These are phyloP conservation scores for Araneus ventricosus DNA, from an alignment of 1,140 invertebrate genomes.

Conservation along the genomic window DNA sequence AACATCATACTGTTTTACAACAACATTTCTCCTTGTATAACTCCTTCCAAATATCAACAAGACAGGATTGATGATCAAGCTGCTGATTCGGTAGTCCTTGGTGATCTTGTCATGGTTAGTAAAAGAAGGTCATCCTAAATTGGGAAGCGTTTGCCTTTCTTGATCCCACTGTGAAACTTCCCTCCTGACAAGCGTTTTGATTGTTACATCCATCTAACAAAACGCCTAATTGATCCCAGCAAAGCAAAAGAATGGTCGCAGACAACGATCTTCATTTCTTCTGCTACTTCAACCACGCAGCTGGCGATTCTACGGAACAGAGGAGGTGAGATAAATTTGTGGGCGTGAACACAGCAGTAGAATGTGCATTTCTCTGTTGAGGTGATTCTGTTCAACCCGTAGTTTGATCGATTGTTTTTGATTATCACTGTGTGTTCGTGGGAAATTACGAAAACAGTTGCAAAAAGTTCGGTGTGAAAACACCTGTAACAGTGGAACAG, in stretches of 20 bases:
- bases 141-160: not conserved
- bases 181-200: not conserved
- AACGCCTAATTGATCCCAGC: slow-evolving; percentile 23
- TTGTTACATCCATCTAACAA: not conserved
- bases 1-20: not conserved
- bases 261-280: slow-evolving; percentile 22
- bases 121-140: not conserved
- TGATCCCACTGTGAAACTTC: not conserved
- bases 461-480: not conserved
- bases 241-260: slow-evolving; percentile 2
- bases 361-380: not conserved
- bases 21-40: not conserved
- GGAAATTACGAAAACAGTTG: not conserved
- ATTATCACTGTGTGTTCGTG: not conserved
- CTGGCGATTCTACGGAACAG: not conserved
- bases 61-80: not conserved
- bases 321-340: slow-evolving; percentile 24
- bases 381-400: not conserved
- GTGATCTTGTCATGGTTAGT: not conserved
- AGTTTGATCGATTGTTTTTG: slow-evolving; percentile 7
- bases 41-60: not conserved
- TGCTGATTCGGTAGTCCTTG: not conserved
- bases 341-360: not conserved
- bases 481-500: not conserved
- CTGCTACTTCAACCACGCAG: slow-evolving; percentile 29